Base-by-base conservation (phyloP, 2,888 invertebrate genomes). In the Antitype chi region DNA sequence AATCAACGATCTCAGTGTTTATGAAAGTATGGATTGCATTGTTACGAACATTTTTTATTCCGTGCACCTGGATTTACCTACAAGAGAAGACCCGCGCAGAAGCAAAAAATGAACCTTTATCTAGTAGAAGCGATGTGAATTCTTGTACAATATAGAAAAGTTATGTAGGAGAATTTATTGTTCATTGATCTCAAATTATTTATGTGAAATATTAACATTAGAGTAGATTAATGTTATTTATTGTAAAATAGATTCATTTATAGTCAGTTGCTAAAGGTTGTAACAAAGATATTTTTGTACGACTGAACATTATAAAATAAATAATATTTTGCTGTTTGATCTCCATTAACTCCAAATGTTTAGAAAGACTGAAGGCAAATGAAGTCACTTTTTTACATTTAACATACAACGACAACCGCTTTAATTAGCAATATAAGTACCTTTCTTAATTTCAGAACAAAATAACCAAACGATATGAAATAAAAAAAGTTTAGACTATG, bases 141-240 rank as follows among this genome's bases (percentile, higher is more conserved):
- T 77, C 78, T 87, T 81, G 77, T 85, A 88, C 84, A 80, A 79
- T 84, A 63, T 76, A 76, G 72, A 76, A 81, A 80, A 78, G 72
- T 90, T 89, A 88, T 85, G 85, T 92, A 92, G 91, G 89, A 92
- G 91, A 94, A 93, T 81, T 88, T 85, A 92, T 90, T 94, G 94
- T 93, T 93, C 92, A 94, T 93, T 96, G 96, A 96, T 96, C 96
- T 96, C 96, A 96, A 94, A 94, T 95, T 95, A 94, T 95, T 95
- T 95, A 95, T 94, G 92, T 95, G 91, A 92, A 93, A 93, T 94
- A 93, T 91, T 91, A 89, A 90, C 89, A 89, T 89, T 91, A 93
- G 90, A 91, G 90, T 94, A 94, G 92, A 92, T 92, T 92, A 92
- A 93, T 89, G 91, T 93, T 95, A 96, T 95, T 95, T 95, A 95